Base-by-base conservation (phyloP, 1,140 invertebrate genomes). In the Drosophila nigromelanica region DNA sequence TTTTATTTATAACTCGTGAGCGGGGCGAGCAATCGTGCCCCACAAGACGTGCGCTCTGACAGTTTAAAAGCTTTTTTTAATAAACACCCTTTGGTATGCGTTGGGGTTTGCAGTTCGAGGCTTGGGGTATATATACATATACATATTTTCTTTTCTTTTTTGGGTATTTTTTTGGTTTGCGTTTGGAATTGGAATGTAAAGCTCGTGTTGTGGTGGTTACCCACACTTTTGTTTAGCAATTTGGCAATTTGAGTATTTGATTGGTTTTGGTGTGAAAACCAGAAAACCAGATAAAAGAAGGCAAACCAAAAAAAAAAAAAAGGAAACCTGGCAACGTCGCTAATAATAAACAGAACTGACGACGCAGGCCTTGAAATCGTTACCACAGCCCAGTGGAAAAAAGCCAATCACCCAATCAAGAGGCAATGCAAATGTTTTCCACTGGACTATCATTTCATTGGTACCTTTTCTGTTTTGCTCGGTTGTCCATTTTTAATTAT, bases 1-100 rank as follows among this genome's bases (percentile, higher is more conserved):
- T 82, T 85, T 81, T 87, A 87, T 86, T 87, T 76, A 87, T 78
- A 81, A 63, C 75, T 48, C 61, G 50, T 27, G 66, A 58, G 48
- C 61, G 64, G 51, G 59, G 39, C 14, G 42, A 15, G 33, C 51
- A 47, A 47, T 50, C 66, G 24, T 58, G 48, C 27, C 39, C 6
- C 33, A 27, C 39, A 55, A 47, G 63, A 68, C 50, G 43, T 62
- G 58, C 43, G 47, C 52, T 64, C 56, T 87, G 82, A 87, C 82
- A 87, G 82, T 87, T 87, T 89, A 89, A 87, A 87, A 87, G 82
- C 82, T 82, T 87, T 89, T 85, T 87, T 87, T 89, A 83, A 87
- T 87, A 87, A 68, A 78, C 61, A 63, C 73, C 56, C 58, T 51
- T 51, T 54, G 51, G 21, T 55, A 21, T 39, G 35, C 59, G 39